These are phyloP conservation scores for Catostylus mosaicus DNA, from an alignment of 30 jellyfish, hydroid and myxozoan genomes.

Conservation along the genomic window DNA sequence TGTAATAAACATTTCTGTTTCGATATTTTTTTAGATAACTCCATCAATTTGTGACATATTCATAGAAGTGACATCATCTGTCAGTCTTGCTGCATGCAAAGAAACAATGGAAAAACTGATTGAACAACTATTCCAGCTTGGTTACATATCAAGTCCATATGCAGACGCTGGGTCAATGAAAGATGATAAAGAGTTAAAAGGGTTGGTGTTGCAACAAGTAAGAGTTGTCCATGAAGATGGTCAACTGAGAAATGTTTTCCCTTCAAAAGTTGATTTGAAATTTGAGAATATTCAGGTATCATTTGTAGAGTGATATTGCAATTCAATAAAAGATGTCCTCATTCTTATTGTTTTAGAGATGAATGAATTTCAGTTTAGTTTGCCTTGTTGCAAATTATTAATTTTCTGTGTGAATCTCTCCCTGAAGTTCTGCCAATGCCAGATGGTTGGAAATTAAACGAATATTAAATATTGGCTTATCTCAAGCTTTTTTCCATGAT, in stretches of 20 bases:
- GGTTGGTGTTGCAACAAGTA: slow-evolving; percentile 70
- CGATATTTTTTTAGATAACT: slow-evolving; percentile 35
- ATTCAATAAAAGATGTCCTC: too few species aligned
- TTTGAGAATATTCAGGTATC: slow-evolving; percentile 62
- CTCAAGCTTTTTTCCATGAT: too few species aligned
- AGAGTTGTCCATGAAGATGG: slow-evolving; percentile 81
- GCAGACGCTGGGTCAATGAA: slow-evolving; percentile 11
- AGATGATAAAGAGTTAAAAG: slow-evolving; percentile 39
- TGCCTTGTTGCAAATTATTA: too few species aligned
- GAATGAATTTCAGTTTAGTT: too few species aligned
- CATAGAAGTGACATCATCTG: slow-evolving; percentile 83
- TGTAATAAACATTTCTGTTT: too few species aligned
- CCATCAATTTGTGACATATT: slow-evolving; percentile 75
- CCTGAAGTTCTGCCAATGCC: too few species aligned
- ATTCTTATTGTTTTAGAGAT: too few species aligned
- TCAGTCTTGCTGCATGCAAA: slow-evolving; percentile 83
- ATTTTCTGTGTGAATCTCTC: too few species aligned
- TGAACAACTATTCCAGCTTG: slow-evolving; percentile 61
- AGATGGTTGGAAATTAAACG: too few species aligned
- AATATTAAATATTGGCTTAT: too few species aligned
- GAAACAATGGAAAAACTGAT: slow-evolving; percentile 73
- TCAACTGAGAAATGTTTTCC: slow-evolving; percentile 64
- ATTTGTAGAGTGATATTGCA: slow-evolving; percentile 42
- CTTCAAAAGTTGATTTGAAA: slow-evolving; percentile 76
- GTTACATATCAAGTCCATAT: slow-evolving; percentile 67